Evolutionary conservation across 2,888 invertebrate species (phyloP), one percentile per base, ranked within the genome.

Genomic region (Philereme vetulata): DNA sequence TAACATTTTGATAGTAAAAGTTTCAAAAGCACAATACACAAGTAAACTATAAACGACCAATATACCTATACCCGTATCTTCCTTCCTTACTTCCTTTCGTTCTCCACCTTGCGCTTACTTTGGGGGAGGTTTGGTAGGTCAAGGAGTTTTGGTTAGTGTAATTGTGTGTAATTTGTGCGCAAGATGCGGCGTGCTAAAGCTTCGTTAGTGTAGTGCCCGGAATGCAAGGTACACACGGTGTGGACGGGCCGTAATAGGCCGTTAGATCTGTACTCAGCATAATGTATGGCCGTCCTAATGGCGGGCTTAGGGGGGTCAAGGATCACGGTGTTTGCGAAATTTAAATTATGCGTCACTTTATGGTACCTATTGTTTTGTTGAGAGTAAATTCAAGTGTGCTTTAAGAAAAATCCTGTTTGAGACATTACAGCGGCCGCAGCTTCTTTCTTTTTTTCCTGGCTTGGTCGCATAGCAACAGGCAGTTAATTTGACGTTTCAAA

Each of bases 81-180:
- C 60, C 60, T 60, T 64, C 51, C 59, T 42, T 40, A 55, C 51
- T 67, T 45, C 64, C 62, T 69, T 63, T 65, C 61, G 68, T 64
- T 67, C 60, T 54, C 65, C 65, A 52, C 45, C 51, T 55, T 68
- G 44, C 56, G 48, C 38, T 34, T 21, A 63, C 51, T 44, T 43
- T 45, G 51, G 51, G 52, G 47, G 68, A 59, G 66, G 64, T 48
- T 52, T 4, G 66, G 67, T 9, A 56, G 77, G 49, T 72, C 75
- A 62, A 10, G 36, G 45, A 54, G 50, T 4, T 52, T 11, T 77
- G 80, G 83, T 65, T 66, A 65, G 42, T 57, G 54, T 59, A 55
- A 60, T 57, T 60, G 81, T 77, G 68, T 76, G 80, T 82, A 78
- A 81, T 86, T 84, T 82, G 82, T 82, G 84, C 79, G 82, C 76